Evolutionary conservation across 2,888 invertebrate species (phyloP).

Genomic region (Slavum lentiscoides): DNA sequence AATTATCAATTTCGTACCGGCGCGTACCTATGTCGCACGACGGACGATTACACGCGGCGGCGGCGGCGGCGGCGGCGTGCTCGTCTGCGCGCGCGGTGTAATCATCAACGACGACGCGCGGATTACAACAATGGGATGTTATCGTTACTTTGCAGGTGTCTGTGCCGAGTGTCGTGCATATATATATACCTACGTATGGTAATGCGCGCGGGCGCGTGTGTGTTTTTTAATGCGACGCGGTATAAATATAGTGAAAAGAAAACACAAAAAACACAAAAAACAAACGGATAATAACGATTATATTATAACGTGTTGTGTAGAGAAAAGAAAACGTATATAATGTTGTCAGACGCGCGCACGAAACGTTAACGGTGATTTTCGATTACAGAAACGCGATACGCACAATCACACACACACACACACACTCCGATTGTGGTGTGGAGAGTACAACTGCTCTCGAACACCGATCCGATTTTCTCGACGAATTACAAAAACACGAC

Average conservation of each 20-base stretch:
- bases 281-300: slow-evolving; percentile 21
- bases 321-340: too few relatives aligned
- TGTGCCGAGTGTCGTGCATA: not conserved
- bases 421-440: too few relatives aligned
- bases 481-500: slow-evolving; percentile 3
- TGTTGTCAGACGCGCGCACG: not conserved
- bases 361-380: slow-evolving; percentile 48
- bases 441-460: too few relatives aligned
- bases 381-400: slow-evolving; percentile 36
- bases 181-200: not conserved
- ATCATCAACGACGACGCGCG: slow-evolving; percentile 19
- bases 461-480: not conserved
- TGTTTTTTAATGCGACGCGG: not conserved
- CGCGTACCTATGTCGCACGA: slow-evolving; percentile 18
- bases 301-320: too few relatives aligned
- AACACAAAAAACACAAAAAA: not conserved
- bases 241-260: not conserved
- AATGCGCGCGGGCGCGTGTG: not conserved
- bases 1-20: slow-evolving; percentile 44
- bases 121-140: slow-evolving; percentile 29
- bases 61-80: too few relatives aligned
- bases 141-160: slow-evolving; percentile 21
- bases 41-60: slow-evolving; percentile 35
- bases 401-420: too few relatives aligned
- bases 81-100: too few relatives aligned